These are phyloP conservation scores for Henricia sp. DNA, from an alignment of 53 echinoderm and acorn worm species.

Conservation along the genomic window DNA sequence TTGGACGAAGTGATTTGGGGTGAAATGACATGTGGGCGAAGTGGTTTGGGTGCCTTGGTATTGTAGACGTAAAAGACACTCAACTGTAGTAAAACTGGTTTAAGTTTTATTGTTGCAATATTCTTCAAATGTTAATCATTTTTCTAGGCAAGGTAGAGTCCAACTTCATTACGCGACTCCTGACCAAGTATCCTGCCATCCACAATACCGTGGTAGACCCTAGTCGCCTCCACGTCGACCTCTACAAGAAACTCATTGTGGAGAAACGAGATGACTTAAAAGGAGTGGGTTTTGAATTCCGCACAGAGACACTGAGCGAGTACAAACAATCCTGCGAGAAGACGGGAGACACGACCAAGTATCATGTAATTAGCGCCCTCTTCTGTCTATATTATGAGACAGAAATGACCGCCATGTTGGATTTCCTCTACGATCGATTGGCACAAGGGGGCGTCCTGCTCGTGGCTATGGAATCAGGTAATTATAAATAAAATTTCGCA, in stretches of 20 bases:
- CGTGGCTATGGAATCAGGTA: constrained; percentile 63
- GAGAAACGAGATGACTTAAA: neutral
- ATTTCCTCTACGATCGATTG: constrained; percentile 52
- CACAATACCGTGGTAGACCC: constrained; percentile 76
- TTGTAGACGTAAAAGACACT: too few relatives aligned
- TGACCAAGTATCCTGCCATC: constrained; percentile 44
- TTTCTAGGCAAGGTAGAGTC: neutral
- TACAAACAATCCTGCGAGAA: constrained; percentile 15
- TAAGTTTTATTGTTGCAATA: too few relatives aligned
- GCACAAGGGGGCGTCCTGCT: constrained; percentile 67
- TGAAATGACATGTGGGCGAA: too few relatives aligned
- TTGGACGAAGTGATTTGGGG: too few relatives aligned
- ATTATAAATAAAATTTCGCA: too few relatives aligned
- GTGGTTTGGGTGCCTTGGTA: too few relatives aligned
- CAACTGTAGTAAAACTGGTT: too few relatives aligned
- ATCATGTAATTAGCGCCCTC: constrained; percentile 77
- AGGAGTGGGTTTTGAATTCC: constrained; percentile 53
- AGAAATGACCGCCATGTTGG: constrained; percentile 51
- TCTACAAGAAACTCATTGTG: constrained; percentile 55
- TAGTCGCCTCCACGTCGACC: constrained; percentile 38
- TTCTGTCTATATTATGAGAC: constrained; percentile 73
- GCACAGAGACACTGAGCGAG: constrained; percentile 53
- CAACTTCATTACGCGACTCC: neutral
- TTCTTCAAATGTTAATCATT: too few relatives aligned
- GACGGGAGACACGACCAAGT: constrained; percentile 26